Evolutionary conservation across 2,888 invertebrate species (phyloP), one percentile per base, ranked within the genome.

Genomic region (Metellina segmentata): DNA sequence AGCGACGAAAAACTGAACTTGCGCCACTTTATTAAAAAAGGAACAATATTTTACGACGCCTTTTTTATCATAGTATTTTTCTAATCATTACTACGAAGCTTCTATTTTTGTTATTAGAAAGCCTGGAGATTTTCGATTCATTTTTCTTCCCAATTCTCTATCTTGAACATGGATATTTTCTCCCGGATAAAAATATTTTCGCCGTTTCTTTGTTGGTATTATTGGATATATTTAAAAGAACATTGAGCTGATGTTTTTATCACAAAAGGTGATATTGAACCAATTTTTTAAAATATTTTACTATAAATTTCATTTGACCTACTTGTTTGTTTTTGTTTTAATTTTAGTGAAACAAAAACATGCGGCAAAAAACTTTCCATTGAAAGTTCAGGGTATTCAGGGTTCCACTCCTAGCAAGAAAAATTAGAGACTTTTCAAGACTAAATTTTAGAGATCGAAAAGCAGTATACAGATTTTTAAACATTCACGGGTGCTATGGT

Each of bases 1-100:
- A 71, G 53, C 61, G 61, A 61, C 61, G n/a, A 20, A 81, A 79
- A 90, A 90, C 75, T 90, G 90, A 85, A 85, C 85, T 16, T 75
- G 51, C 20, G 85, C 71, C 74, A 34, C 48, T 61, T 85, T 85
- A 78, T 71, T 89, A 19, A 72, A 61, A 61, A 52, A 81, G 83
- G 52, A 85, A 89, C 81, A 71, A 6, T 72, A 52, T 20, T 61
- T 0, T 8, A 5, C 4, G 13, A 11, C 61, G 61, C 61, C 52
- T 13, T n/a, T 83, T 83, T 74, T n/a, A 74, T 74, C 53, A 75
- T 61, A 48, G 53, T 8, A 16, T n/a, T 81, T 48, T 34, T 49
- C 70, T 79, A 48, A 34, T 49, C 75, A 85, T 74, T 85, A 75
- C 74, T 61, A 34, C 61, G n/a, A 85, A n/a, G 20, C 61, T 61